Evolutionary conservation across 2,113 vertebrate genomes (phyloP).

Genomic region (Paedocypris sp.): DNA sequence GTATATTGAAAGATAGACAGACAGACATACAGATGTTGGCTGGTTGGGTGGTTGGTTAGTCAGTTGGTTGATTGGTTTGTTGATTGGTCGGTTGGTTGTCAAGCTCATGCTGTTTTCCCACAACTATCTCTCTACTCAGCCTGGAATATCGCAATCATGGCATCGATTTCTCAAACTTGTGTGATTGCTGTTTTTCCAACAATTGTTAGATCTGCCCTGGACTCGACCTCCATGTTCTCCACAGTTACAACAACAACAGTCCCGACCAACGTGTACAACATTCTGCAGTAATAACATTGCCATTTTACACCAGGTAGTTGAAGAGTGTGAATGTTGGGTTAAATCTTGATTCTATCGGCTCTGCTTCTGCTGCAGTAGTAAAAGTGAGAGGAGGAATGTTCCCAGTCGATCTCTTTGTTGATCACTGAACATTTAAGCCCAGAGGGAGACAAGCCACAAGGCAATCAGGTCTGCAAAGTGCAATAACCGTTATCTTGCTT

Average conservation of each 20-base stretch:
- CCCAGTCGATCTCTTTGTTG: constrained; percentile 10
- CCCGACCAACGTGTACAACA: not conserved
- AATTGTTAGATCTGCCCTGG: not conserved
- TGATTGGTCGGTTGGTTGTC: too few species aligned
- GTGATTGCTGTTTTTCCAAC: not conserved
- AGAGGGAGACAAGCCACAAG: not conserved
- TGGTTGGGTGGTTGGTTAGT: too few species aligned
- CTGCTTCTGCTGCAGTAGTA: not conserved
- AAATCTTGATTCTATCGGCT: not conserved
- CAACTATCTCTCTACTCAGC: too few species aligned
- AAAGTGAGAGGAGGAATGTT: not conserved
- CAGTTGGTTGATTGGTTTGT: too few species aligned
- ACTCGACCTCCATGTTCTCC: not conserved
- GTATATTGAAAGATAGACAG: too few species aligned
- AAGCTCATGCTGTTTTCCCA: too few species aligned
- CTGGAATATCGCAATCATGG: not conserved
- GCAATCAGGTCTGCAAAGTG: constrained; percentile 13
- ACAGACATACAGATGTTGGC: too few species aligned
- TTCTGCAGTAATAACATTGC: not conserved
- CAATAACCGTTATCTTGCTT: not conserved
- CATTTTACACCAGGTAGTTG: not conserved
- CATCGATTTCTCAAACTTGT: not conserved
- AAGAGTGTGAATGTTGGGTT: not conserved
- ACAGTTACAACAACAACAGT: not conserved
- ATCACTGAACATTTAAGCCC: constrained; percentile 8